Percentiles rank a stretch among this genome's conserved stretches.
These are phyloP conservation scores for Acropternis orthonyx DNA, from an alignment of 2,797 vertebrate genomes.

Conservation along the genomic window DNA sequence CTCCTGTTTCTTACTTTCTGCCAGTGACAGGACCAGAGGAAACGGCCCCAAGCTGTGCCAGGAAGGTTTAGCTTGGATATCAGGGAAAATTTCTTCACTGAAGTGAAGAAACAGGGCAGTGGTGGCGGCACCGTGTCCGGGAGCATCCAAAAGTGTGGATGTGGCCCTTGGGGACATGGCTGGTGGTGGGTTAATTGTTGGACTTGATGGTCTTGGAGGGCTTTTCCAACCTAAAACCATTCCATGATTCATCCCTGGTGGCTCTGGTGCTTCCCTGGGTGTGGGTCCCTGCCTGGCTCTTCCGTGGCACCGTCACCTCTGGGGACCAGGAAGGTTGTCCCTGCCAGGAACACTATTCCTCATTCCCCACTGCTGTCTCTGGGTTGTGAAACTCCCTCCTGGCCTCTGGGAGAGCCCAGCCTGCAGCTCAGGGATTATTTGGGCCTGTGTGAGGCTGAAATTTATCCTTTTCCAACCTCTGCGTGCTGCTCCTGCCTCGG, in stretches of 20 bases:
- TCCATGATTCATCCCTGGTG: neutral
- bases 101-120: neutral
- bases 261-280: neutral
- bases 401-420: neutral
- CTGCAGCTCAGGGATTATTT: neutral
- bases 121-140: neutral
- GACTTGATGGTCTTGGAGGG: neutral
- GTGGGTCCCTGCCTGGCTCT: neutral
- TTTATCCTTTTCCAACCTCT: neutral
- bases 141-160: neutral
- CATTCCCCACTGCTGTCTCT: neutral
- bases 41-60: neutral
- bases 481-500: neutral
- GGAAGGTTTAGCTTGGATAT: neutral
- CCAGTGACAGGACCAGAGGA: neutral
- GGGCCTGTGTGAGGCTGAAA: neutral
- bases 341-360: neutral
- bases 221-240: neutral
- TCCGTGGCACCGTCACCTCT: neutral
- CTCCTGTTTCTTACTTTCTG: neutral
- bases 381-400: neutral
- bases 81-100: neutral
- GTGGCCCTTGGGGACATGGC: neutral
- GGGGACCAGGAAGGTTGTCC: neutral
- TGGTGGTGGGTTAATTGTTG: neutral